Conservation (phyloP, 2,797 vertebrate species). For the Brachyrhaphis roseni region DNA sequence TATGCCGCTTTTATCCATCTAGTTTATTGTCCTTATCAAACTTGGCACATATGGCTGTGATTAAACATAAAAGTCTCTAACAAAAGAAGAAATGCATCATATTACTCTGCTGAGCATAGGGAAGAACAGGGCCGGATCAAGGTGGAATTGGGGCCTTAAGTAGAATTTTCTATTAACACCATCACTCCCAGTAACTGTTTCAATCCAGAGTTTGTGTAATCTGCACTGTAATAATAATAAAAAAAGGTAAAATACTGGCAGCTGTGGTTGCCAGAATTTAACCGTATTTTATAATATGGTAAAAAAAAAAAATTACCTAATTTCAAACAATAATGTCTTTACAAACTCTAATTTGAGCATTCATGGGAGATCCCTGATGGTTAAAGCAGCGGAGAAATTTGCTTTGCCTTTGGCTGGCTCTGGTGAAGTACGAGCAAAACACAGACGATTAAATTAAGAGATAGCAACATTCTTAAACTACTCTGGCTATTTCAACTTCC, state of each 20-base stretch:
- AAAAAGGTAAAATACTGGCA: no score
- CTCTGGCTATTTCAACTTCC: conserved; percentile 34
- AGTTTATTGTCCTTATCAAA: neutral
- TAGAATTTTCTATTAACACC: neutral
- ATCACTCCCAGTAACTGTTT: neutral
- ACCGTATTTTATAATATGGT: no score
- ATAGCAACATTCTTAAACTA: conserved; percentile 6
- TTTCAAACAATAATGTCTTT: no score
- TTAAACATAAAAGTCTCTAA: no score
- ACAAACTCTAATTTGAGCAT: neutral
- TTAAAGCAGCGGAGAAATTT: neutral
- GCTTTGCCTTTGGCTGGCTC: neutral
- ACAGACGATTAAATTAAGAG: conserved; percentile 7
- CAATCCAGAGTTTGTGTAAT: no score
- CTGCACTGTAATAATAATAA: no score
- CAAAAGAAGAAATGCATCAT: neutral
- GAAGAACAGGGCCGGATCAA: neutral
- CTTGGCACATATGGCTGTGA: neutral
- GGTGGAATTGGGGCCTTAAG: neutral
- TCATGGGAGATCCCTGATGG: neutral
- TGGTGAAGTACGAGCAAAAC: neutral
- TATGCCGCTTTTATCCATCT: neutral
- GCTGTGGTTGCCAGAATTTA: no score
- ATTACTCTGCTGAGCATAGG: neutral
- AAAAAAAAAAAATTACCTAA: no score